A percentile compares a stretch with the other conserved stretches of the same genome.
These are phyloP conservation scores for Yponomeuta plumbellus DNA, from an alignment of 2,888 invertebrate genomes.

Conservation along the genomic window DNA sequence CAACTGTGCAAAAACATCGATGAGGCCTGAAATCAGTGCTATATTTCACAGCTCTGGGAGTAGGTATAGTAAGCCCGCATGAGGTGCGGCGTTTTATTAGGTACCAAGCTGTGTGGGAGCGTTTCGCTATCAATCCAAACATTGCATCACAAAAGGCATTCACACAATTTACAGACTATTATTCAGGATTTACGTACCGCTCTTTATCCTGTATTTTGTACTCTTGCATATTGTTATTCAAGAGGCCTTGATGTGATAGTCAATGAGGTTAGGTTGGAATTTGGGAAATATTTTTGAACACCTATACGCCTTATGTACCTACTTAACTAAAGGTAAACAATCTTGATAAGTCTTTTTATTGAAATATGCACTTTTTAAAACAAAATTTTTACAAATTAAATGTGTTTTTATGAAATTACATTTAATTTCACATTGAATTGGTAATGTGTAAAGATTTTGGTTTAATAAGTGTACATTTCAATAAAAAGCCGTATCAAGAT, in stretches of 20 bases:
- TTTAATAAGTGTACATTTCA: no score
- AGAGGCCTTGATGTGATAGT: neutral
- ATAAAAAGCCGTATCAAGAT: no score
- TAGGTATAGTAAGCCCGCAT: conserved; percentile 12
- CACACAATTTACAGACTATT: conserved; percentile 9
- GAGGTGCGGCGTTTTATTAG: conserved; percentile 9
- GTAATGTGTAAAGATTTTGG: no score
- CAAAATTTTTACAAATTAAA: no score
- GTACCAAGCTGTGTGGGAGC: conserved; percentile 13
- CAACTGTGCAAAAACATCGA: neutral
- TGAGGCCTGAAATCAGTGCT: neutral
- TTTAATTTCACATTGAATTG: no score
- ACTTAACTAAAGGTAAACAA: no score
- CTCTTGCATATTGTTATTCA: conserved; percentile 7
- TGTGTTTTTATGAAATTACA: no score
- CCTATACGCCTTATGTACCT: no score
- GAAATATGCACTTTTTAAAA: no score
- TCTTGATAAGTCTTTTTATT: no score
- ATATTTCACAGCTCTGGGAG: neutral
- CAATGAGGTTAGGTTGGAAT: neutral
- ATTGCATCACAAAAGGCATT: conserved; percentile 17
- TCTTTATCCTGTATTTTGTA: conserved; percentile 4
- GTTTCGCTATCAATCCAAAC: neutral
- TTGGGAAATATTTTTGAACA: neutral
- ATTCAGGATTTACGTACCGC: conserved; percentile 10